Evolutionary conservation across 2,888 invertebrate genomes (phyloP), one percentile per base, ranked within the genome.

Genomic region (Macrosiphum euphorbiae): DNA sequence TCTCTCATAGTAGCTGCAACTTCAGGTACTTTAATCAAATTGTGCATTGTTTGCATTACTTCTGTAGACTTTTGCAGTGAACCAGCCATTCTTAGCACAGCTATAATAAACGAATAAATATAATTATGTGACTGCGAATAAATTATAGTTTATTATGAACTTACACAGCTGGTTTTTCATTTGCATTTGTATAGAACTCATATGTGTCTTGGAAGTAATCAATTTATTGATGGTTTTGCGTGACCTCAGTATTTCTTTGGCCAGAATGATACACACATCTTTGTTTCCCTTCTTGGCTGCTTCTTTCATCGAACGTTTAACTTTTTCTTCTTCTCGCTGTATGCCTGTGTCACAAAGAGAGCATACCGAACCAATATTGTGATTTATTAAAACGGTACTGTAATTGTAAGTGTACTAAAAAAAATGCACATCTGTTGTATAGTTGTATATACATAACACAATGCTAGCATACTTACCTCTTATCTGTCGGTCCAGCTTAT

Each of bases 11-110:
- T 99, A 85, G 97, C 97, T 0, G 99, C 98, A 7, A 99, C 97
- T 96, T 99, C 99, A 0, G 99, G 99, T 35, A 99, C 97, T 95
- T 98, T 97, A 5, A 99, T 96, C 16, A 99, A 96, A 11, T 97
- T 97, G 95, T 99, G 99, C 99, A 99, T 99, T 1, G 98, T 98
- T 96, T 98, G 98, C 99, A 99, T 99, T 0, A 99, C 99, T 96
- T 99, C 99, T 4, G 99, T 99, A 55, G 99, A 99, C 96, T 99
- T 99, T 95, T 98, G 97, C 91, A 99, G 96, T 0, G 99, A 97
- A 13, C 99, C 99, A 52, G 99, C 98, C 26, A 99, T 98, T 95
- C 99, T 97, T 95, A 99, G 96, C 24, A 99, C 98, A n/a, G 99
- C 99, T 98, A 96, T 41, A 95, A 95, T 93, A 55, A 47, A 13